Conservation (phyloP, 2,113 vertebrate genomes). For the Phalacrocorax brasilianus region DNA sequence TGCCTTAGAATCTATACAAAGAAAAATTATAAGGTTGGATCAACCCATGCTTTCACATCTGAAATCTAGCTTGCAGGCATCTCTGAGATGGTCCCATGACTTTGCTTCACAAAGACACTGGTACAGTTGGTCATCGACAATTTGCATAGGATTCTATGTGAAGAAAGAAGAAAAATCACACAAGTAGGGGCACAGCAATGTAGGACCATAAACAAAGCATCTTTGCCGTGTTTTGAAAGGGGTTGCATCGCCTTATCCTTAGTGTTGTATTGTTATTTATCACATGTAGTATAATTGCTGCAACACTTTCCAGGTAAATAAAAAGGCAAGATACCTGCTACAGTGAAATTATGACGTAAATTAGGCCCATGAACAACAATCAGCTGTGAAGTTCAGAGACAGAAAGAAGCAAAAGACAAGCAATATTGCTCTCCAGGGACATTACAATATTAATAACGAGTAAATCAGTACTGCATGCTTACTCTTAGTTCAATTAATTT, state of each 20-base stretch:
- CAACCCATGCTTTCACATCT: not conserved
- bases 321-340: not conserved
- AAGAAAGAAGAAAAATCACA: not conserved
- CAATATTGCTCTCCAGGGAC: not conserved
- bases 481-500: not conserved
- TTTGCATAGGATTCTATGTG: not conserved
- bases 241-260: not conserved
- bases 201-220: not conserved
- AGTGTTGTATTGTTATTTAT: not conserved
- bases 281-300: not conserved
- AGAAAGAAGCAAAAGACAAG: not conserved
- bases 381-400: not conserved
- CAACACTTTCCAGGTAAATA: not conserved
- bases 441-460: not conserved
- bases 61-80: not conserved
- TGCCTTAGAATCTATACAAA: not conserved
- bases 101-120: not conserved
- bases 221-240: not conserved
- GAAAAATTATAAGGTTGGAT: not conserved
- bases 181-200: not conserved
- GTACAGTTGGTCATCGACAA: not conserved
- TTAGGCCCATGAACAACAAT: not conserved
- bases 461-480: not conserved
- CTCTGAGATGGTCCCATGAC: not conserved
- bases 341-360: not conserved